A percentile compares a stretch with the other conserved stretches of the same genome.
Conservation (phyloP, 2,113 vertebrate genomes). For the Ictalurus furcatus region DNA sequence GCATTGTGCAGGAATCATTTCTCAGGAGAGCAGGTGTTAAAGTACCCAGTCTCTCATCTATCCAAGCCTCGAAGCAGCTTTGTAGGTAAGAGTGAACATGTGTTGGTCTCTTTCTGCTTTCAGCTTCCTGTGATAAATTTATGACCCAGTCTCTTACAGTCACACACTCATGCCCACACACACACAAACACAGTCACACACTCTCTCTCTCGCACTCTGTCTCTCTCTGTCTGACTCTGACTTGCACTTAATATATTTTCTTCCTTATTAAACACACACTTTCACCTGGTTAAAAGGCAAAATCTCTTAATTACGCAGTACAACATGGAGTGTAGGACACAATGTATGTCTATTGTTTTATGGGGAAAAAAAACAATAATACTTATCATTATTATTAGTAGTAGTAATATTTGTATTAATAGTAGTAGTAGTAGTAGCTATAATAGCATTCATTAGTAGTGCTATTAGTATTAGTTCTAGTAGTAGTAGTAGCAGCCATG, state of each 20-base stretch:
- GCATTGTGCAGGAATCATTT: neutral
- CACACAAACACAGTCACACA: neutral
- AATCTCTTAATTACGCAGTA: neutral
- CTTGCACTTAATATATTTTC: neutral
- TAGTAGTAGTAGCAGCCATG: too few species aligned
- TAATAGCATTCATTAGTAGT: too few species aligned
- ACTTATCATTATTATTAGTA: too few species aligned
- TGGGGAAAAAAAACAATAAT: neutral
- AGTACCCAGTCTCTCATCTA: constrained; percentile 15
- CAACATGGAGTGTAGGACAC: neutral
- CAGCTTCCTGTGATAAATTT: constrained; percentile 19
- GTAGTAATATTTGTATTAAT: too few species aligned
- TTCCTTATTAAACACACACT: neutral
- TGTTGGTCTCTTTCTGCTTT: constrained; percentile 12
- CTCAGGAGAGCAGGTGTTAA: constrained; percentile 29
- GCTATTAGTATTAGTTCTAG: too few species aligned
- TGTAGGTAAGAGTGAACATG: constrained; percentile 21
- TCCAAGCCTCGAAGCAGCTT: neutral
- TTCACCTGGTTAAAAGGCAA: neutral
- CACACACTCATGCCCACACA: neutral
- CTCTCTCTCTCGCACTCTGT: too few species aligned
- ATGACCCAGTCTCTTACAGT: constrained; percentile 9
- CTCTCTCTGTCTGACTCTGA: neutral
- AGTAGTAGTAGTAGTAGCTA: too few species aligned
- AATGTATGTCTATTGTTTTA: neutral